Base-by-base conservation (phyloP, 1,140 invertebrate genomes). In the Calephelis virginiensis region DNA sequence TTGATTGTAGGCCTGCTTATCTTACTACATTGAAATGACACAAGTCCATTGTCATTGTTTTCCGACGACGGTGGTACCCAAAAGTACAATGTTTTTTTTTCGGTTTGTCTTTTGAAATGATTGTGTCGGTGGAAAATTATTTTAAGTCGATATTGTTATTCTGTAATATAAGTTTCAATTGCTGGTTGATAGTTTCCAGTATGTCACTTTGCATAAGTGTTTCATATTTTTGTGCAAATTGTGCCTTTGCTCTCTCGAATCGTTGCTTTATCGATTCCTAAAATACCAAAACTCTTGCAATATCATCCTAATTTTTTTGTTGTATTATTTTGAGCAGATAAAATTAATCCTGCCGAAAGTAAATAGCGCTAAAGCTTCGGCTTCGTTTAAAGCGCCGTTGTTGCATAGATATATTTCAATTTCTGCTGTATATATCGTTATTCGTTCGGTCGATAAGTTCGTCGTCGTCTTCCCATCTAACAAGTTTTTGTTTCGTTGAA, bases 271-370 rank as follows among this genome's bases (percentile, higher is more conserved):
- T 7, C 45, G 62, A 67, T 62, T 76, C 74, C 66, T 74, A 70
- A 78, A 78, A 78, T 78, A 78, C 74, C 76, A 76, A 50, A 69
- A 72, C 64, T 67, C 71, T 67, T 66, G 69, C 65, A 61, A 78
- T 71, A 14, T 64, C 47, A 46, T 63, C 17, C 1, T 63, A 48
- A 72, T 68, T 17, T 56, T 63, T 50, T 68, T 66, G 9, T n/a
- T 38, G 50, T 63, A 68, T 11, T 65, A 63, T 48, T 68, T 68
- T 48, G 50, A 40, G 56, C 67, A 72, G 3, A 69, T 69, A 64
- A 72, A 67, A 11, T 72, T 43, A 65, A 68, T 68, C 59, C 66
- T 63, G 59, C 68, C 56, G 65, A 38, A 8, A 14, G 59, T 12
- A 71, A 71, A 53, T 28, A 67, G 40, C 50, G 38, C 61, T 61